These are phyloP conservation scores for Epistrophe eligans DNA, from an alignment of 2,888 invertebrate species.

Conservation along the genomic window DNA sequence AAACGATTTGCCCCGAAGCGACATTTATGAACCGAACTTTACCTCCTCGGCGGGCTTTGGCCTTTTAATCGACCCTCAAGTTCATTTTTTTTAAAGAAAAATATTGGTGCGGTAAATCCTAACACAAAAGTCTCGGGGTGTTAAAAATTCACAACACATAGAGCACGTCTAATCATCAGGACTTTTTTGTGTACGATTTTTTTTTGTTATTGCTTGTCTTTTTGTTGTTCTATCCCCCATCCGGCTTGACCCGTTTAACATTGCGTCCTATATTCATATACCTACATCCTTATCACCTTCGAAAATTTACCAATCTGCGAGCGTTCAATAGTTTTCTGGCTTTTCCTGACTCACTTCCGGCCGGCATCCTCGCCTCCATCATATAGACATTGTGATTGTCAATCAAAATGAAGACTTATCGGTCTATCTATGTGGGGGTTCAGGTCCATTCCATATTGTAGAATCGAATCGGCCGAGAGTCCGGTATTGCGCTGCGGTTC, in stretches of 20 bases:
- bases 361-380: constrained; percentile 26
- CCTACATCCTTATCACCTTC: constrained; percentile 67
- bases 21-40: constrained; percentile 64
- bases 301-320: constrained; percentile 54
- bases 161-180: constrained; percentile 70
- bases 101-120: constrained; percentile 16
- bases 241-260: constrained; percentile 59
- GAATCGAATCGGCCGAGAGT: constrained; percentile 2
- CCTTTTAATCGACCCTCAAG: constrained; percentile 48
- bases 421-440: background rate
- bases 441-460: constrained; percentile 14
- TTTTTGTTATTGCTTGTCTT: background rate
- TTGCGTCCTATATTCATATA: constrained; percentile 54
- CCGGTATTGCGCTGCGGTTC: constrained; percentile 48
- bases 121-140: constrained; percentile 34
- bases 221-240: constrained; percentile 31
- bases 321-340: constrained; percentile 59
- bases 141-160: constrained; percentile 70
- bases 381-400: constrained; percentile 64
- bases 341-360: constrained; percentile 65
- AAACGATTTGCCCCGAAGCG: constrained; percentile 13
- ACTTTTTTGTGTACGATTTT: constrained; percentile 17
- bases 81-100: background rate
- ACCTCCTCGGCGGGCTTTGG: constrained; percentile 34
- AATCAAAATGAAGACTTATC: constrained; percentile 69